Conservation (phyloP, 2,888 invertebrate genomes). For the Iselma pallidipennis region DNA sequence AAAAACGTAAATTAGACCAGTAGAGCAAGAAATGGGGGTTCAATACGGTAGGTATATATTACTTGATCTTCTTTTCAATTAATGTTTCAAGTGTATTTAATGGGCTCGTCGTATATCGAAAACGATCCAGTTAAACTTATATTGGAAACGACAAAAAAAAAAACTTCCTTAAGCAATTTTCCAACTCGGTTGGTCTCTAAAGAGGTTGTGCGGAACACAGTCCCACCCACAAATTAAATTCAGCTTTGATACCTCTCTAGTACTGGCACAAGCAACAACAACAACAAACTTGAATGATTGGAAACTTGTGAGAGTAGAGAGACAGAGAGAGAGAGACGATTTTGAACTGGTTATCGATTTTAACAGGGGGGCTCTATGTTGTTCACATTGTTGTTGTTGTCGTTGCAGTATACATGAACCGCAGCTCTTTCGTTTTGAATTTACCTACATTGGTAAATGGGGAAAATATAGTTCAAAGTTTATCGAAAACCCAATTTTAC, state of each 20-base stretch:
- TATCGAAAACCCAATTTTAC: background rate
- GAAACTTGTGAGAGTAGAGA: background rate
- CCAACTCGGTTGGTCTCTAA: conserved; percentile 22
- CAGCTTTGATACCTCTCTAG: conserved; percentile 25
- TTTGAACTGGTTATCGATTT: background rate
- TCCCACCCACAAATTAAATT: conserved; percentile 28
- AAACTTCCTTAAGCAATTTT: conserved; percentile 26
- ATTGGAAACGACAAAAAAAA: conserved; percentile 5
- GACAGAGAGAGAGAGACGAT: background rate
- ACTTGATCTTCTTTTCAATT: too few relatives aligned
- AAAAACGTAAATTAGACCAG: too few relatives aligned
- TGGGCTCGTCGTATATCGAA: background rate
- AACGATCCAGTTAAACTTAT: conserved; percentile 11
- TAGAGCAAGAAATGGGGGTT: too few relatives aligned
- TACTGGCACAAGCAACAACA: background rate
- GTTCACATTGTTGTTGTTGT: background rate
- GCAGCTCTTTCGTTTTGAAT: background rate
- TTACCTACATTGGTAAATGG: background rate
- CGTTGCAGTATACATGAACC: background rate
- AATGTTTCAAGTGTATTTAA: too few relatives aligned
- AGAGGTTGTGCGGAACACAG: conserved; percentile 10
- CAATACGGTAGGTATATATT: too few relatives aligned
- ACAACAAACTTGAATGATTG: conserved; percentile 1
- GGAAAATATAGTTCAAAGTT: background rate
- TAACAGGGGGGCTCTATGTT: background rate